Evolutionary conservation across 2,888 invertebrate genomes (phyloP), one percentile per base, ranked within the genome.

Genomic region (Harpalus rubripes): DNA sequence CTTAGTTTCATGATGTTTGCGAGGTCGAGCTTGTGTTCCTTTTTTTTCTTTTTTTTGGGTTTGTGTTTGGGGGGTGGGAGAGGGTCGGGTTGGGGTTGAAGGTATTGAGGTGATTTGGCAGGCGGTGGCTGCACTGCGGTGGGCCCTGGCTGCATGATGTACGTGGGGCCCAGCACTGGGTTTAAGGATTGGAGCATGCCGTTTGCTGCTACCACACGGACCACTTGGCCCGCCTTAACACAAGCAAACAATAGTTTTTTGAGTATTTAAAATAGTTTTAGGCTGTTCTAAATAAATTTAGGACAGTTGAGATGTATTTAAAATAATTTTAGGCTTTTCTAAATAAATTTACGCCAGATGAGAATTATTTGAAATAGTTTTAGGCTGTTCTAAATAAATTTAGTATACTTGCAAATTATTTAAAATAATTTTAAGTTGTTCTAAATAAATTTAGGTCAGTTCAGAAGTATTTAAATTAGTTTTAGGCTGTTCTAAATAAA

Each of bases 1-100:
- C 95, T 95, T 86, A 95, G 92, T 90, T 95, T 95, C 94, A 95
- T 95, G 58, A 95, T 94, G 90, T 95, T 95, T 81, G 95, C 95
- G 87, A 95, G 92, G 90, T 95, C 95, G 81, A 95, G 90, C 88
- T 94, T 94, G 56, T 92, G 92, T 81, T 92, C 92, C 87, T 92
- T 92, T 78, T 92, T 91, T 87, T 93, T 93, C 86, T 92, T 92
- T 88, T 93, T 93, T 88, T 93, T 93, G 1, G 91, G 90, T 86
- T 92, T 92, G 87, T 91, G 92, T 88, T 91, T 92, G 41, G 92
- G 92, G 65, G 92, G 91, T n/a, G 91, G 91, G 18, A 91, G 18
- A 7, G 79, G 18, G 8, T 18, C 61, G 2, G 61, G 22, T 18
- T 61, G 18, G 10, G 61, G 61, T 3, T 22, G 32, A 32, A 32